Evolutionary conservation across 2,797 vertebrate genomes (phyloP).

Genomic region (Sebastes taczanowskii): DNA sequence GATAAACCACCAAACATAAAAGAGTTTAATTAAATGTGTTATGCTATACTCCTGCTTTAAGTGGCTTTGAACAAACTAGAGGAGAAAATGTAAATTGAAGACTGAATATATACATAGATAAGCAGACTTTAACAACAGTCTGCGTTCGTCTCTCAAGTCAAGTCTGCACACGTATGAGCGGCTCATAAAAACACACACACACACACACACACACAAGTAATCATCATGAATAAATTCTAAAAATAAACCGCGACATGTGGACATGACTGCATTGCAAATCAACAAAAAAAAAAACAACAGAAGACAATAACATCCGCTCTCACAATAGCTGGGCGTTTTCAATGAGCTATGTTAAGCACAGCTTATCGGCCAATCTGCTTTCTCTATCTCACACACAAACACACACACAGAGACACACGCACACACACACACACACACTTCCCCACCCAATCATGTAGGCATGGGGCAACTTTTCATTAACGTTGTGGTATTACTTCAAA

Average conservation of each 20-base stretch:
- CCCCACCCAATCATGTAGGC: slow-evolving; percentile 28
- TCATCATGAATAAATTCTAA: not conserved
- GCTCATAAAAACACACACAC: not conserved
- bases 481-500: slow-evolving; percentile 75
- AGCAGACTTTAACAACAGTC: slow-evolving; percentile 13
- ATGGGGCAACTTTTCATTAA: slow-evolving; percentile 76
- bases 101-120: slow-evolving; percentile 26
- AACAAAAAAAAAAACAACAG: not conserved
- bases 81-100: slow-evolving; percentile 37
- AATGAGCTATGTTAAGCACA: slow-evolving; percentile 35
- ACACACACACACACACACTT: slow-evolving; percentile 1
- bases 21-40: slow-evolving; percentile 47
- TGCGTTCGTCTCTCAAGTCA: not conserved
- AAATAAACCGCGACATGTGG: slow-evolving; percentile 12
- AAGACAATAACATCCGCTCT: slow-evolving; percentile 28
- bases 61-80: slow-evolving; percentile 40
- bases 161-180: not conserved
- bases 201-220: not conserved
- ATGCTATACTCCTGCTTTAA: slow-evolving; percentile 18
- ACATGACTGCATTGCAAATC: not conserved
- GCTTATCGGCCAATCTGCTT: slow-evolving; percentile 53
- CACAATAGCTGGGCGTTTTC: slow-evolving; percentile 39
- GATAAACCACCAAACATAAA: slow-evolving; percentile 48
- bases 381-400: slow-evolving; percentile 9
- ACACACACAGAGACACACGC: slow-evolving; percentile 7